Evolutionary conservation across 1,140 invertebrate species (phyloP).

Genomic region (Drosophila mauritiana): DNA sequence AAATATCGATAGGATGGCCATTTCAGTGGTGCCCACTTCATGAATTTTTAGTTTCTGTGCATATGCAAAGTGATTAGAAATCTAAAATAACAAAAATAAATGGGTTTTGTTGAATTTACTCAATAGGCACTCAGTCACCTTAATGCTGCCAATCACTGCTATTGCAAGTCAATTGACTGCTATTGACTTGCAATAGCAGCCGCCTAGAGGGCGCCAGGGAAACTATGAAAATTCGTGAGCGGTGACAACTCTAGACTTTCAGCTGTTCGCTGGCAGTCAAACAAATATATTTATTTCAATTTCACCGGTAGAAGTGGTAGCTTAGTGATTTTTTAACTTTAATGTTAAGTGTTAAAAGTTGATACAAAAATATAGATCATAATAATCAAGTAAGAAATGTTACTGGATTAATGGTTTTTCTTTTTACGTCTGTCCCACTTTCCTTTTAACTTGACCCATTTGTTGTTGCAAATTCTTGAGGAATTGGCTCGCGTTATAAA

Average conservation of each 20-base stretch:
- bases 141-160: neutral
- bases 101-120: no score
- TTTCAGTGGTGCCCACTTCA: constrained; percentile 19
- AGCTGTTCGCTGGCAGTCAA: constrained; percentile 25
- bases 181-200: neutral
- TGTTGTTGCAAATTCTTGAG: constrained; percentile 10
- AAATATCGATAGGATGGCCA: constrained; percentile 30
- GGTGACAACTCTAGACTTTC: constrained; percentile 1
- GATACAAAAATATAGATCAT: neutral
- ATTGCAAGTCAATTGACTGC: no score
- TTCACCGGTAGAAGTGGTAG: constrained; percentile 20
- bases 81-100: neutral
- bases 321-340: neutral
- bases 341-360: neutral
- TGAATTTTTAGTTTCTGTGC: constrained; percentile 34
- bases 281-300: constrained; percentile 14
- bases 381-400: neutral
- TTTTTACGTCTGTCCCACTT: constrained; percentile 4
- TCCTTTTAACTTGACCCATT: constrained; percentile 8
- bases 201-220: neutral
- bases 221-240: neutral
- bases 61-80: neutral
- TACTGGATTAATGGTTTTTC: neutral
- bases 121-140: no score
- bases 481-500: constrained; percentile 41